Conservation (phyloP, 1,140 invertebrate species). For the Microplitis demolitor region DNA sequence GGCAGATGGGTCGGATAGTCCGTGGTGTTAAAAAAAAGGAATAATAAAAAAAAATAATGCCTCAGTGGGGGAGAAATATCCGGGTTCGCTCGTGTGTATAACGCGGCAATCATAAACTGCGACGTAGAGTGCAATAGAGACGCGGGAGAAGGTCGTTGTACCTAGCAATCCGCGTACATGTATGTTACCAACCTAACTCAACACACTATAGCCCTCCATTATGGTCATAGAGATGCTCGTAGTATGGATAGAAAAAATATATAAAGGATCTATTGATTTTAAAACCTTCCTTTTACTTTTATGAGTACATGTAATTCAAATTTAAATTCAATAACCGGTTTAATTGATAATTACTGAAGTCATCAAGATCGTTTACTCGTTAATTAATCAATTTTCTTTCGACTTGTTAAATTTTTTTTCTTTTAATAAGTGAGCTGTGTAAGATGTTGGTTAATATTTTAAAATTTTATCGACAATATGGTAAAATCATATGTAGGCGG, state of each 20-base stretch:
- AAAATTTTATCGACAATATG: background rate
- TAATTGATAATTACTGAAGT: too few species aligned
- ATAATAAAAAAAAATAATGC: background rate
- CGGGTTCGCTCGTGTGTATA: slow-evolving; percentile 4
- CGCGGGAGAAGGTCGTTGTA: slow-evolving; percentile 15
- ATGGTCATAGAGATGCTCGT: background rate
- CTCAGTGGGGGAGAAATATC: background rate
- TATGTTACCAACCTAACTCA: slow-evolving; percentile 10
- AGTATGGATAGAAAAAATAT: too few species aligned
- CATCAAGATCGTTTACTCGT: too few species aligned
- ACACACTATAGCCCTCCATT: background rate
- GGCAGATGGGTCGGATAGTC: background rate
- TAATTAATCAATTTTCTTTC: too few species aligned
- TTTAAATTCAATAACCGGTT: too few species aligned
- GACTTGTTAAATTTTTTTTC: background rate
- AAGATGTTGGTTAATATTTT: background rate
- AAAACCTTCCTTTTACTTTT: too few species aligned
- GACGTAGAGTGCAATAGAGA: slow-evolving; percentile 1
- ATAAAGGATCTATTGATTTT: too few species aligned
- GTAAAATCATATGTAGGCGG: slow-evolving; percentile 9
- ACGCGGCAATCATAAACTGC: background rate
- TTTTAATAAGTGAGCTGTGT: too few species aligned
- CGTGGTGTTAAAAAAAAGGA: background rate
- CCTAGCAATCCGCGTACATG: slow-evolving; percentile 6
- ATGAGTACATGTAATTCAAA: too few species aligned